These are phyloP conservation scores for Azorinus chamasolen DNA, from an alignment of 2,888 invertebrate species.

Conservation along the genomic window DNA sequence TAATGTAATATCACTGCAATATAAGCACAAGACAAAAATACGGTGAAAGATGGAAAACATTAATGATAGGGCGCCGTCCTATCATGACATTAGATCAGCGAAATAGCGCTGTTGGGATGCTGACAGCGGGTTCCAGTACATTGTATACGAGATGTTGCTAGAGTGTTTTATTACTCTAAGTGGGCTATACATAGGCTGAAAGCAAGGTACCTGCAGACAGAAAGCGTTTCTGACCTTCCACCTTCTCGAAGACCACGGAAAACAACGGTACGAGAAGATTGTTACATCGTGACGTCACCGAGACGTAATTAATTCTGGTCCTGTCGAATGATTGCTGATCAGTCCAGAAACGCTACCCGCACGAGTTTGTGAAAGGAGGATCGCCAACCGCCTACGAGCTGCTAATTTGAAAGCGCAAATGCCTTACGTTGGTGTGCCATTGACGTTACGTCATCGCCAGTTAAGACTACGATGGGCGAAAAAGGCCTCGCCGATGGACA, in stretches of 20 bases:
- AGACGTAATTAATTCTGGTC: not conserved
- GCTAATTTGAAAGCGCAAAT: not conserved
- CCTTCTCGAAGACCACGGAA: slow-evolving; percentile 4
- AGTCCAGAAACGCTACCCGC: not conserved
- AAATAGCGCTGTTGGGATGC: slow-evolving; percentile 6
- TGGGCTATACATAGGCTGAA: not conserved
- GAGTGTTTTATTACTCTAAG: not conserved
- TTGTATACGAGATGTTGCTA: not conserved
- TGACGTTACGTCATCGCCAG: too few relatives aligned
- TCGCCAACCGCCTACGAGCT: not conserved
- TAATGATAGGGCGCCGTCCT: too few relatives aligned
- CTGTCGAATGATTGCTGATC: slow-evolving; percentile 1
- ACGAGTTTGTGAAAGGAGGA: not conserved
- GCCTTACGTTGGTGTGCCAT: slow-evolving; percentile 1
- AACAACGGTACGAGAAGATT: slow-evolving; percentile 3
- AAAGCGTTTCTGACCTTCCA: slow-evolving; percentile 2
- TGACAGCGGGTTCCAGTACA: slow-evolving; percentile 1
- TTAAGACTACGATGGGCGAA: too few relatives aligned
- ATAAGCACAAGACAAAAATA: too few relatives aligned
- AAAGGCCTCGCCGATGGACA: too few relatives aligned
- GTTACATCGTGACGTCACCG: slow-evolving; percentile 7
- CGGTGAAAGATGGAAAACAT: too few relatives aligned
- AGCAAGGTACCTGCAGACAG: slow-evolving; percentile 14
- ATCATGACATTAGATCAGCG: slow-evolving; percentile 2
- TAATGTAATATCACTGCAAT: too few relatives aligned